Conservation (phyloP, 1,140 invertebrate species). For the Drosophila repleta region DNA sequence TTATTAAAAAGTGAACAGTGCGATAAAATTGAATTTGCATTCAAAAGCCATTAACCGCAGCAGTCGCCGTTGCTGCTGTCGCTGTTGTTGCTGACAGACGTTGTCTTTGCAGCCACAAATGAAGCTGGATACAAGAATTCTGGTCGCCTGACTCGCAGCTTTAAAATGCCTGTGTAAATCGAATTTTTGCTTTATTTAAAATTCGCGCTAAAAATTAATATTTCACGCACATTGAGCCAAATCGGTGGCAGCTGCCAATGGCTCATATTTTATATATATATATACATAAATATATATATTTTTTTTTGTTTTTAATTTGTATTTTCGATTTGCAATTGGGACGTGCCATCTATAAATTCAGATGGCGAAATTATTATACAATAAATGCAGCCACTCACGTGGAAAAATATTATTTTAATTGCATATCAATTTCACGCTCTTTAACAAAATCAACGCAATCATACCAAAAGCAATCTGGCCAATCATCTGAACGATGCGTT, state of each 20-base stretch:
- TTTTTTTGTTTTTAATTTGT: slow-evolving; percentile 4
- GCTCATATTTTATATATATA: slow-evolving; percentile 30
- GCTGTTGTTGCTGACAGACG: slow-evolving; percentile 32
- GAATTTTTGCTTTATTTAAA: slow-evolving; percentile 34
- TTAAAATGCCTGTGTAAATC: slow-evolving; percentile 45
- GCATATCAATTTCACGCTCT: slow-evolving; percentile 75
- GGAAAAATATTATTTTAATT: slow-evolving; percentile 80
- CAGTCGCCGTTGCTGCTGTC: slow-evolving; percentile 62
- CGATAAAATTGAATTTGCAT: slow-evolving; percentile 84
- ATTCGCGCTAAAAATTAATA: slow-evolving; percentile 55
- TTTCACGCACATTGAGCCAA: slow-evolving; percentile 59
- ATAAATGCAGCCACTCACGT: slow-evolving; percentile 39
- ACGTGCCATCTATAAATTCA: slow-evolving; percentile 23
- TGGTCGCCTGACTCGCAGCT: slow-evolving; percentile 30
- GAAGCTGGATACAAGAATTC: slow-evolving; percentile 39
- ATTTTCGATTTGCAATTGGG: background rate
- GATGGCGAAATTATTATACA: slow-evolving; percentile 20
- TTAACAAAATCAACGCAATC: slow-evolving; percentile 63
- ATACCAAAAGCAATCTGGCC: slow-evolving; percentile 65
- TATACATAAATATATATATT: slow-evolving; percentile 21
- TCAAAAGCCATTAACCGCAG: slow-evolving; percentile 84
- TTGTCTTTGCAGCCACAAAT: slow-evolving; percentile 57
- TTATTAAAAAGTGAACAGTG: slow-evolving; percentile 84
- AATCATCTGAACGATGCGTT: slow-evolving; percentile 59
- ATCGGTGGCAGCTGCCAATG: slow-evolving; percentile 53